phyloP scores from a whole-genome alignment of 2,797 vertebrate genomes.

The Enteromius fasciolatus region DNA sequence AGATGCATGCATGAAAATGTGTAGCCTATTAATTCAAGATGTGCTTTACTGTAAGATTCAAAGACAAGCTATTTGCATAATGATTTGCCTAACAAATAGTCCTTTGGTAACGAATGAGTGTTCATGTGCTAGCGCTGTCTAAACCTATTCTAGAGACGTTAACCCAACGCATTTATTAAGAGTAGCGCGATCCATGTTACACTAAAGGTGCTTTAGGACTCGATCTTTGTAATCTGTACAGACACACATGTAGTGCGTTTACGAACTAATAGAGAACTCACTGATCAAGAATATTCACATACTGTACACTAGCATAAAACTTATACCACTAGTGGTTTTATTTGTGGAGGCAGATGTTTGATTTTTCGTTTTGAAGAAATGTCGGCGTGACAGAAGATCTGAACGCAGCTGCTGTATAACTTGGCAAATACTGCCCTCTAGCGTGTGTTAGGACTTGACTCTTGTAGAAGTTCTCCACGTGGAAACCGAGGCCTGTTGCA shows the following conservation, averaged over 20 bases:
- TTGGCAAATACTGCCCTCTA: constrained; percentile 25
- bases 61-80: constrained; percentile 16
- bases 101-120: background rate
- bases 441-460: background rate
- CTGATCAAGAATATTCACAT: background rate
- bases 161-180: background rate
- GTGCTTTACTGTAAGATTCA: constrained; percentile 15
- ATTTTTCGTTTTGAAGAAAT: background rate
- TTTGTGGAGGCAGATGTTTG: constrained; percentile 9
- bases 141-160: constrained; percentile 6
- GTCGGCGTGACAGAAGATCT: background rate
- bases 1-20: constrained; percentile 37
- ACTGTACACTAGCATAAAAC: background rate
- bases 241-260: constrained; percentile 9
- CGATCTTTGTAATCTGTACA: constrained; percentile 41
- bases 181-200: constrained; percentile 18
- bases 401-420: background rate
- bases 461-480: background rate
- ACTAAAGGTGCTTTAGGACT: constrained; percentile 36
- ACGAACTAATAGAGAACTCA: background rate
- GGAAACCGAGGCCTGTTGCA: background rate
- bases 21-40: constrained; percentile 28
- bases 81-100: background rate
- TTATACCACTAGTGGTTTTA: background rate
- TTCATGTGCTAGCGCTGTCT: constrained; percentile 31